Evolutionary conservation across 2,888 invertebrate genomes (phyloP).

Genomic region (Emmelina monodactyla): DNA sequence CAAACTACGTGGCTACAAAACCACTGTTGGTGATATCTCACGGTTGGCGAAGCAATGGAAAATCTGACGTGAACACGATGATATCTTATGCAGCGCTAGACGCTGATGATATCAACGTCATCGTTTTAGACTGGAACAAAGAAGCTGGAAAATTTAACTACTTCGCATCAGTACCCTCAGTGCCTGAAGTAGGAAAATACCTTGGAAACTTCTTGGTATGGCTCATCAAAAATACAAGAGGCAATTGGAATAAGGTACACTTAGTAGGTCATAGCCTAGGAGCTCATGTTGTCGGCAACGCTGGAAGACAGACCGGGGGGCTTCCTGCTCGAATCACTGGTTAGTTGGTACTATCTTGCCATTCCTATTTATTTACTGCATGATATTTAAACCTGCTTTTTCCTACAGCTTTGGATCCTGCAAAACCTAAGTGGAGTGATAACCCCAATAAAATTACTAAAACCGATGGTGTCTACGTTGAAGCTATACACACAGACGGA

Average conservation of each 20-base stretch:
- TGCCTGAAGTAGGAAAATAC: conserved; percentile 18
- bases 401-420: conserved; percentile 40
- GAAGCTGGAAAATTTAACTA: conserved; percentile 18
- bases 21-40: conserved; percentile 35
- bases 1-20: conserved; percentile 26
- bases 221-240: conserved; percentile 25
- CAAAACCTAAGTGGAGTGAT: conserved; percentile 36
- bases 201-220: conserved; percentile 21
- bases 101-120: conserved; percentile 26
- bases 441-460: conserved; percentile 28
- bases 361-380: not conserved
- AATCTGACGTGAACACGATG: conserved; percentile 24
- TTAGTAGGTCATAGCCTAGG: conserved; percentile 38
- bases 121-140: conserved; percentile 29
- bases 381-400: too few species aligned
- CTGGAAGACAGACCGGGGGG: conserved; percentile 24
- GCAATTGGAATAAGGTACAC: conserved; percentile 29
- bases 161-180: conserved; percentile 13
- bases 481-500: conserved; percentile 46
- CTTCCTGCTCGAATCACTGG: conserved; percentile 23
- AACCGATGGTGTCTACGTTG: conserved; percentile 34
- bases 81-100: conserved; percentile 22
- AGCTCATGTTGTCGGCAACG: conserved; percentile 33
- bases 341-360: conserved; percentile 9
- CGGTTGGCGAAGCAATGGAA: conserved; percentile 39